phyloP scores from a whole-genome alignment of 1,140 invertebrate species.

The Spodoptera litura region DNA sequence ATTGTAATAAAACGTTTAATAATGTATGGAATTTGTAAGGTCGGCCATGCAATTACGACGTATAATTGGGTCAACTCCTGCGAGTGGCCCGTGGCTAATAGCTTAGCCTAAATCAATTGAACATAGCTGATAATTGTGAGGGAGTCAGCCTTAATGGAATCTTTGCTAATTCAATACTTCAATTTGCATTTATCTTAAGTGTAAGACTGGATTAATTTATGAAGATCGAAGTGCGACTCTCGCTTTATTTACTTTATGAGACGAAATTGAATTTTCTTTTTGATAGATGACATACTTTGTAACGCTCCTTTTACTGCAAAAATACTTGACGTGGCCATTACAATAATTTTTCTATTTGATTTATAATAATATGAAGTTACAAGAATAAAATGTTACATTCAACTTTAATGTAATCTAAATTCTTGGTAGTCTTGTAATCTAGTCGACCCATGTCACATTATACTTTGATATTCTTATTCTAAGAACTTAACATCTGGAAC shows the following conservation, averaged over 20 bases:
- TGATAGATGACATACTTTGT: background rate
- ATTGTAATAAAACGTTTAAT: constrained; percentile 41
- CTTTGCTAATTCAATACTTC: constrained; percentile 42
- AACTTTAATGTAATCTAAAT: too few relatives aligned
- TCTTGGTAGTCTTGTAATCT: too few relatives aligned
- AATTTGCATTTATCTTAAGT: constrained; percentile 43
- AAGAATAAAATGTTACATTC: too few relatives aligned
- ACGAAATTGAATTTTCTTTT: background rate
- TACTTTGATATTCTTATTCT: too few relatives aligned
- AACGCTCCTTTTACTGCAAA: too few relatives aligned
- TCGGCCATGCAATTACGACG: constrained; percentile 38
- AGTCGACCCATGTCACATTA: too few relatives aligned
- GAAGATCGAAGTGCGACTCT: background rate
- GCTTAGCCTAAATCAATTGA: constrained; percentile 49
- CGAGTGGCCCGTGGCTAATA: constrained; percentile 29
- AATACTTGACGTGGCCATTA: too few relatives aligned
- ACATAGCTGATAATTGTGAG: constrained; percentile 43
- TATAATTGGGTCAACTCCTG: constrained; percentile 42
- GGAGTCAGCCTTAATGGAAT: constrained; percentile 43
- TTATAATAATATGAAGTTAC: too few relatives aligned
- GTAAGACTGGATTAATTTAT: constrained; percentile 28
- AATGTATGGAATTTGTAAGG: constrained; percentile 40
- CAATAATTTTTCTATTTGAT: too few relatives aligned
- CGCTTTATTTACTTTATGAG: constrained; percentile 2
- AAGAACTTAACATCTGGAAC: too few relatives aligned